Evolutionary conservation across 2,888 invertebrate genomes (phyloP), one percentile per base, ranked within the genome.

Genomic region (Ligdia adustata): DNA sequence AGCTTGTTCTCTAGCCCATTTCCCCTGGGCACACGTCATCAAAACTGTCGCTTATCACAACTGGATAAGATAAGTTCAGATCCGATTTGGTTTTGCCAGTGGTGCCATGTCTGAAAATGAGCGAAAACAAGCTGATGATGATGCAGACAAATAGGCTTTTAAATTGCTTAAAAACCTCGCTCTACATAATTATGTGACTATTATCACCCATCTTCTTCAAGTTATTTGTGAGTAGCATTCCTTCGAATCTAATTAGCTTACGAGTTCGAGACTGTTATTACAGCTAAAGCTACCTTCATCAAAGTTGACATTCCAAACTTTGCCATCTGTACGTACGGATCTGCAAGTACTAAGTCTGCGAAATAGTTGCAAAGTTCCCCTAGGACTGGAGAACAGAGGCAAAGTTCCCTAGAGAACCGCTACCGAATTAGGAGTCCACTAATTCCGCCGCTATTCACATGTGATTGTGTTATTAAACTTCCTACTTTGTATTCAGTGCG

Each of bases 381-480:
- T 27, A 18, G 31, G 27, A 15, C 7, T 15, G 7, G 26, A 2
- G n/a, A 46, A 41, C 31, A 26, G 11, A 31, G 37, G 31, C 38
- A 29, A 39, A 43, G 48, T 49, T 49, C 6, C n/a, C 32, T 14
- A 14, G 26, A 32, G 32, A 9, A 32, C 18, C 20, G 24, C 18
- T 29, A 33, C 29, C 5, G 39, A 48, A 28, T 48, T 43, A 42
- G 33, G 41, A 49, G 22, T 38, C 32, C 16, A 42, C 48, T 49
- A 49, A 49, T 49, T 49, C 48, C 33, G 6, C 20, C n/a, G 27
- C 37, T 33, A 49, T 49, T 42, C 48, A 48, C 42, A 38, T 37
- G 38, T 34, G 48, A 43, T 49, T 43, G 42, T 43, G 38, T 33
- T 49, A 43, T 33, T 49, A 49, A 48, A 43, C 48, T 49, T 39